phyloP scores from a whole-genome alignment of 2,797 vertebrate species.

The Rhinogobio ventralis region DNA sequence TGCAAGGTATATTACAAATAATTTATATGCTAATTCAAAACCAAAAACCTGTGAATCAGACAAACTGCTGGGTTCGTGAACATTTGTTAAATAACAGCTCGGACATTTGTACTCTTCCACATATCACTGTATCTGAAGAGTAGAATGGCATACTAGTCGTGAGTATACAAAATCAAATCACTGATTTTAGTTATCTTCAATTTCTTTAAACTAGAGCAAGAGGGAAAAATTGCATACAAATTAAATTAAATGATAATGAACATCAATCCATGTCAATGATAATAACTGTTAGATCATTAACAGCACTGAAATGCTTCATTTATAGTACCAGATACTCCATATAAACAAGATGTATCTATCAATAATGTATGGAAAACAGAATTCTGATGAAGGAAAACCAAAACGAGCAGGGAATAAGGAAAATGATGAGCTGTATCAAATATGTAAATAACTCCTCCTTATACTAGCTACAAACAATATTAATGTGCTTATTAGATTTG shows the following conservation, averaged over 20 bases:
- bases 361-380: not conserved
- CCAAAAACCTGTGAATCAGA: conserved; percentile 13
- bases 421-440: conserved; percentile 70
- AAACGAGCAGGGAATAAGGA: conserved; percentile 39
- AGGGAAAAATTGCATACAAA: conserved; percentile 22
- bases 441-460: conserved; percentile 75
- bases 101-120: not conserved
- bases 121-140: conserved; percentile 8
- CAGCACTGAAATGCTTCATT: conserved; percentile 9
- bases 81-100: conserved; percentile 1
- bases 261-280: not conserved
- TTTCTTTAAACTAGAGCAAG: conserved; percentile 14
- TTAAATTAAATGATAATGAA: conserved; percentile 8
- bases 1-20: conserved; percentile 29
- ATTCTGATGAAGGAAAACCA: conserved; percentile 19
- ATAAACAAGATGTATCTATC: conserved; percentile 61
- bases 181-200: conserved; percentile 36
- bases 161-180: conserved; percentile 44
- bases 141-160: conserved; percentile 17
- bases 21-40: not conserved
- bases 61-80: conserved; percentile 25
- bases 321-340: conserved; percentile 53
- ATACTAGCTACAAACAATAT: conserved; percentile 76
- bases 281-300: not conserved
- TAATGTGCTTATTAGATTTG: conserved; percentile 72